Base-by-base conservation (phyloP, 2,888 invertebrate species). In the Nomada hirtipes region DNA sequence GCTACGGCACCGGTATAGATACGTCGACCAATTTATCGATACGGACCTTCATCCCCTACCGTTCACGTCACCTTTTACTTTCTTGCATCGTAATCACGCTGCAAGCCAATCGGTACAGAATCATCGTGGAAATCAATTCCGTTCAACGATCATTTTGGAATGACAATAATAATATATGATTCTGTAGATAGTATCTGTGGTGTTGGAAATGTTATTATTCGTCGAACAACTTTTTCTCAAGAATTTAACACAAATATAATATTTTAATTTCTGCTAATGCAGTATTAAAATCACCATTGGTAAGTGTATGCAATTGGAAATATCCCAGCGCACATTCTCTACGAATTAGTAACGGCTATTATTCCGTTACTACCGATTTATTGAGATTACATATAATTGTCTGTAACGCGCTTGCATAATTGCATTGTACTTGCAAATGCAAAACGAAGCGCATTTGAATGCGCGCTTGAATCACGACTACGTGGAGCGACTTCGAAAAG, bases 1-100 rank as follows among this genome's bases (percentile, higher is more conserved):
- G 68, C 75, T 64, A 70, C 23, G 18, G 59, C 65, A 75, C 64
- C 74, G 76, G 67, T 83, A 44, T 75, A 75, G 74, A 86, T 78
- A 79, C 79, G 74, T 50, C n/a, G 57, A 69, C 74, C 68, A 88
- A 86, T 87, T 86, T 84, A 83, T 81, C 77, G 65, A 36, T 69
- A 76, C 76, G 60, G 65, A 78, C 65, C 50, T 74, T 72, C 79
- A 74, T 76, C 70, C 63, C 61, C 23, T 50, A 65, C 50, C 23
- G 71, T 53, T 79, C 60, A 26, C 29, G 42, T 9, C 52, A 47
- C n/a, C 59, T 20, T 64, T 73, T 10, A 57, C 59, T 53, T 10
- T 20, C 47, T 68, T 20, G n/a, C 52, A 55, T 65, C 61, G 60
- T 52, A 75, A 85, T 76, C 57, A 53, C 29, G 50, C 29, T 23